Evolutionary conservation across 2,797 vertebrate species (phyloP).

Genomic region (Pteronotus mesoamericanus): DNA sequence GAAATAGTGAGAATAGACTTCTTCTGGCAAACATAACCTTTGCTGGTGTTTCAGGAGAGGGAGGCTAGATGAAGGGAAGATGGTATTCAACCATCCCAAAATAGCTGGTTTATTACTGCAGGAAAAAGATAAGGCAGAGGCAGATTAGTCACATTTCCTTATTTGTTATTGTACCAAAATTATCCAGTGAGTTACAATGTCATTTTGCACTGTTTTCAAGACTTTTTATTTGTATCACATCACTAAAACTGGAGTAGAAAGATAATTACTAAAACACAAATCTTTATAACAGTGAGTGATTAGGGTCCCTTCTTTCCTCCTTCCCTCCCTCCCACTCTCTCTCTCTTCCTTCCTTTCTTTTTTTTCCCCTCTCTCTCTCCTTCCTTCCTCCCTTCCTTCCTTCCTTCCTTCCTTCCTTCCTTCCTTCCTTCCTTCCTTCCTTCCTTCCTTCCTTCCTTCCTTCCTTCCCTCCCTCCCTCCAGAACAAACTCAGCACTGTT

Average conservation of each 20-base stretch:
- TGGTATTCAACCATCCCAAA: conserved; percentile 66
- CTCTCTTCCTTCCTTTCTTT: too few relatives aligned
- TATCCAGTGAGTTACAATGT: conserved; percentile 20
- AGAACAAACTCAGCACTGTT: not conserved
- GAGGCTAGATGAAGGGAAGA: conserved; percentile 64
- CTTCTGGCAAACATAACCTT: conserved; percentile 39
- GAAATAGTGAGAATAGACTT: not conserved
- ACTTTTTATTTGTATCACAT: not conserved
- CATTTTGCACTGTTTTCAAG: conserved; percentile 43
- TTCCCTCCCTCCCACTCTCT: too few relatives aligned
- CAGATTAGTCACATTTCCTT: conserved; percentile 78
- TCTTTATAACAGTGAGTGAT: not conserved
- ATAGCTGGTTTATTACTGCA: conserved; percentile 76
- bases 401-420: not conserved
- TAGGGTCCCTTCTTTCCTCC: not conserved
- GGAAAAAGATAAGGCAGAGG: conserved; percentile 76
- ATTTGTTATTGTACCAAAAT: conserved; percentile 71
- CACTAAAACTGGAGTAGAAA: not conserved
- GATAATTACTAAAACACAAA: not conserved
- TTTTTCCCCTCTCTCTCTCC: too few relatives aligned
- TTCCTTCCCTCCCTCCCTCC: too few relatives aligned
- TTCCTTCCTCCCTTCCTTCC: too few relatives aligned
- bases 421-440: too few relatives aligned
- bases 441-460: too few relatives aligned
- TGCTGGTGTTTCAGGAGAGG: conserved; percentile 66